Evolutionary conservation across 2,888 invertebrate species (phyloP).

Genomic region (Spatulosminthurus flaviceps): DNA sequence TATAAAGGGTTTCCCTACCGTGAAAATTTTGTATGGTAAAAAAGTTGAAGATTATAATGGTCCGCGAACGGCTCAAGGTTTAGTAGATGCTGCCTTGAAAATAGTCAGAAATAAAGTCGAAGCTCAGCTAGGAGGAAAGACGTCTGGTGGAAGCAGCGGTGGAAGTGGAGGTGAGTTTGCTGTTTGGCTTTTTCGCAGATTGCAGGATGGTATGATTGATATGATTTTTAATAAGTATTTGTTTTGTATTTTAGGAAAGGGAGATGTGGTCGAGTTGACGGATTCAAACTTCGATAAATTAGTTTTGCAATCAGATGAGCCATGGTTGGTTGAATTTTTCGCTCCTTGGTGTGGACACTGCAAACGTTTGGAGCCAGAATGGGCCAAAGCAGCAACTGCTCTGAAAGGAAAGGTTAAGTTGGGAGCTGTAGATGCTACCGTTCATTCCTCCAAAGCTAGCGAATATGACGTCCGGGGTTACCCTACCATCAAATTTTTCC

Average conservation of each 20-base stretch:
- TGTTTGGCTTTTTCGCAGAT: slow-evolving; percentile 7
- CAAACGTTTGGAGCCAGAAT: slow-evolving; percentile 95
- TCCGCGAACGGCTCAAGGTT: slow-evolving; percentile 82
- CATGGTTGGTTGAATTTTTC: slow-evolving; percentile 98
- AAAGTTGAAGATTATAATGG: slow-evolving; percentile 90
- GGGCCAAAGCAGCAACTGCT: slow-evolving; percentile 93
- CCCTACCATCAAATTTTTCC: slow-evolving; percentile 95
- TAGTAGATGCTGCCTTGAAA: slow-evolving; percentile 85
- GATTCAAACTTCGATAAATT: slow-evolving; percentile 94
- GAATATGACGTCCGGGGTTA: slow-evolving; percentile 88
- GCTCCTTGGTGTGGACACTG: slow-evolving; percentile 94
- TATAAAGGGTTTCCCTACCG: slow-evolving; percentile 89
- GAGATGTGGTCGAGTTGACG: slow-evolving; percentile 89
- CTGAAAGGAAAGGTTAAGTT: slow-evolving; percentile 95
- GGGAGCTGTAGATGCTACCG: slow-evolving; percentile 96
- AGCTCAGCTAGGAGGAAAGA: slow-evolving; percentile 73
- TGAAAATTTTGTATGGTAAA: slow-evolving; percentile 90
- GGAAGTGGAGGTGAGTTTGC: slow-evolving; percentile 33
- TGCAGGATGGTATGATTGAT: not conserved
- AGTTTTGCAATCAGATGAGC: slow-evolving; percentile 90
- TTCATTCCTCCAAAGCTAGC: slow-evolving; percentile 81
- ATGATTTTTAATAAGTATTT: not conserved
- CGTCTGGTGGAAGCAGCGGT: slow-evolving; percentile 44
- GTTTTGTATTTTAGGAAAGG: slow-evolving; percentile 62
- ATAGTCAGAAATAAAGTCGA: slow-evolving; percentile 80